phyloP scores from a whole-genome alignment of 2,888 invertebrate genomes.

The Xanthorhoe spadicearia region DNA sequence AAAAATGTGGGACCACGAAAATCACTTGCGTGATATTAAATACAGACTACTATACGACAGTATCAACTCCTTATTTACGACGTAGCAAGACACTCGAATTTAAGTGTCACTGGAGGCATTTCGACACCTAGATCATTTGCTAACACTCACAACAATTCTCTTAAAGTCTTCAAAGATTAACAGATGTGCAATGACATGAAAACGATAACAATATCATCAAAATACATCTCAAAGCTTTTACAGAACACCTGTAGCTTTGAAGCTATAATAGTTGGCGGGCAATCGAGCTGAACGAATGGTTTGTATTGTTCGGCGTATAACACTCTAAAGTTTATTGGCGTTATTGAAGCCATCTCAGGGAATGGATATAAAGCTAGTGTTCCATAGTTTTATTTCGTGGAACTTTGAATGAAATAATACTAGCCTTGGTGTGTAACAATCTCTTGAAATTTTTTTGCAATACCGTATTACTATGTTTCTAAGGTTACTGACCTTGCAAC shows the following conservation, averaged over 20 bases:
- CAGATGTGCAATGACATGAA: conserved; percentile 14
- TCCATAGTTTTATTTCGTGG: neutral
- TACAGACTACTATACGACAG: conserved; percentile 1
- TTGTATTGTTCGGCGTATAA: conserved; percentile 36
- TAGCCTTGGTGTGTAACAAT: neutral
- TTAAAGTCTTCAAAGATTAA: neutral
- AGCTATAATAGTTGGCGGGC: conserved; percentile 39
- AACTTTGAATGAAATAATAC: conserved; percentile 5
- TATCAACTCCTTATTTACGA: conserved; percentile 8
- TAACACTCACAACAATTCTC: neutral
- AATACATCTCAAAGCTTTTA: conserved; percentile 31
- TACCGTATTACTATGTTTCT: neutral
- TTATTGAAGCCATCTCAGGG: conserved; percentile 28
- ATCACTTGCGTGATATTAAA: too few species aligned
- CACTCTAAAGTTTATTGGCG: conserved; percentile 32
- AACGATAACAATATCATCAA: conserved; percentile 30
- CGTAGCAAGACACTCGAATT: neutral
- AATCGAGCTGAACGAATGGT: conserved; percentile 29
- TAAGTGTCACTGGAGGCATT: neutral
- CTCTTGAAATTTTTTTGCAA: neutral
- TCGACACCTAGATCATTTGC: neutral
- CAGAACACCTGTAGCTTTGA: conserved; percentile 41
- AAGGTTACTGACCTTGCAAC: conserved; percentile 89
- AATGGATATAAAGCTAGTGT: conserved; percentile 17
- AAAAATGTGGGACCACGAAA: too few species aligned